These are phyloP conservation scores for Aphelinus atriplicis DNA, from an alignment of 1,140 invertebrate species.

Conservation along the genomic window DNA sequence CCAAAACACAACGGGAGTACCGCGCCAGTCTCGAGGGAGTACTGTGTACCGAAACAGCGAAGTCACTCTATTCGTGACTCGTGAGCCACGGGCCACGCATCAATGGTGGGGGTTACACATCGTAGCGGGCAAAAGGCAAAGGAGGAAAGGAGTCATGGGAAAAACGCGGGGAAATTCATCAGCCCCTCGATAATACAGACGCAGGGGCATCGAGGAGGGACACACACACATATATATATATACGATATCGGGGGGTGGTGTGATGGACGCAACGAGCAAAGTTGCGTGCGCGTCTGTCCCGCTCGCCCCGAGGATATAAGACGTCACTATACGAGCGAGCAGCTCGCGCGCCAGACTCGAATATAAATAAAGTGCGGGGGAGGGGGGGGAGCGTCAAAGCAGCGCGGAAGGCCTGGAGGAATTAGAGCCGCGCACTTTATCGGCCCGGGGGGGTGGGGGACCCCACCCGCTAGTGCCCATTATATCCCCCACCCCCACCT, in stretches of 20 bases:
- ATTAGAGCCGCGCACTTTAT: conserved; percentile 51
- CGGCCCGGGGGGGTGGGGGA: conserved; percentile 27
- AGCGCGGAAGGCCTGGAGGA: no score
- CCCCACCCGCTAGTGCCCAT: conserved; percentile 52
- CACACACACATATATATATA: no score
- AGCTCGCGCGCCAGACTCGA: no score
- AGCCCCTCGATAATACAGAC: conserved; percentile 33
- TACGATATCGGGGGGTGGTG: no score
- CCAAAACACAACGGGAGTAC: no score
- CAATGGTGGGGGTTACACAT: not conserved
- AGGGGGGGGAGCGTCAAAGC: conserved; percentile 22
- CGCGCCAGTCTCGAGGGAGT: no score
- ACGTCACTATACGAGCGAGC: not conserved
- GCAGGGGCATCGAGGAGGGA: no score
- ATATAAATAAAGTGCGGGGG: not conserved
- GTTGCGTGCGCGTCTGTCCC: conserved; percentile 2
- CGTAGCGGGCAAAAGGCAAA: not conserved
- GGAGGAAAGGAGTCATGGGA: not conserved
- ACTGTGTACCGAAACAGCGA: no score
- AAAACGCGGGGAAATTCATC: conserved; percentile 31
- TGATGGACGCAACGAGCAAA: conserved; percentile 16
- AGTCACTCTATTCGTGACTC: no score
- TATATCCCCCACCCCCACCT: conserved; percentile 38
- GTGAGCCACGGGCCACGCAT: no score
- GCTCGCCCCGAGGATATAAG: conserved; percentile 2